These are phyloP conservation scores for Pleuronectes platessa DNA, from an alignment of 2,113 vertebrate species.

Conservation along the genomic window DNA sequence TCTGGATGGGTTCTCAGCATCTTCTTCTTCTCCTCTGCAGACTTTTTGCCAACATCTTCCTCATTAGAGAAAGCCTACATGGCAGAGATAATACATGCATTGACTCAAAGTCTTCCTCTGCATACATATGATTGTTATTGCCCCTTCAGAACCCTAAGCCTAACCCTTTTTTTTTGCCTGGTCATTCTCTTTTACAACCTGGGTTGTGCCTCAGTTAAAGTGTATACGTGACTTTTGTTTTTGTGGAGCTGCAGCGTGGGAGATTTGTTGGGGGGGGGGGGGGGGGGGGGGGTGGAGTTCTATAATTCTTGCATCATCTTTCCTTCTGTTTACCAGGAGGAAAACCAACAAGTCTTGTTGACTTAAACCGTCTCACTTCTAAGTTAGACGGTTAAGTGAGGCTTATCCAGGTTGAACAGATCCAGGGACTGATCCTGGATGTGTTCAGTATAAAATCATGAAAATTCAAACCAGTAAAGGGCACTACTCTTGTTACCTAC, in stretches of 20 bases:
- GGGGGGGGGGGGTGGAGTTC: background rate
- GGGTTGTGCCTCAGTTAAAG: background rate
- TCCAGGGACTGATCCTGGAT: background rate
- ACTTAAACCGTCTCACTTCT: too few species aligned
- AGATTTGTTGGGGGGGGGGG: background rate
- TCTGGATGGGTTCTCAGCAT: constrained; percentile 41
- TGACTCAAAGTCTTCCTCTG: too few species aligned
- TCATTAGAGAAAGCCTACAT: constrained; percentile 31
- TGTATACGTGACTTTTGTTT: background rate
- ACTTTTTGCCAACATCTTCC: constrained; percentile 31
- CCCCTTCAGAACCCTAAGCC: too few species aligned
- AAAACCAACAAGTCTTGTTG: too few species aligned
- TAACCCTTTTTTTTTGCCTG: background rate
- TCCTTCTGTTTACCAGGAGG: too few species aligned
- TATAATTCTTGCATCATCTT: background rate
- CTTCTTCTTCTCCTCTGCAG: constrained; percentile 48
- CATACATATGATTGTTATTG: background rate
- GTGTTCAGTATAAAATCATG: background rate
- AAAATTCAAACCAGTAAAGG: background rate
- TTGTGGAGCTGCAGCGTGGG: background rate
- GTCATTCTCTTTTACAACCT: background rate
- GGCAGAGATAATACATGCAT: background rate
- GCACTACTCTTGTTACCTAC: constrained; percentile 4
- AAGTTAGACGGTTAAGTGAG: too few species aligned
- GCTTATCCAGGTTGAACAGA: background rate